Base-by-base conservation (phyloP, 2,113 vertebrate genomes). In the Cromileptes altivelis region DNA sequence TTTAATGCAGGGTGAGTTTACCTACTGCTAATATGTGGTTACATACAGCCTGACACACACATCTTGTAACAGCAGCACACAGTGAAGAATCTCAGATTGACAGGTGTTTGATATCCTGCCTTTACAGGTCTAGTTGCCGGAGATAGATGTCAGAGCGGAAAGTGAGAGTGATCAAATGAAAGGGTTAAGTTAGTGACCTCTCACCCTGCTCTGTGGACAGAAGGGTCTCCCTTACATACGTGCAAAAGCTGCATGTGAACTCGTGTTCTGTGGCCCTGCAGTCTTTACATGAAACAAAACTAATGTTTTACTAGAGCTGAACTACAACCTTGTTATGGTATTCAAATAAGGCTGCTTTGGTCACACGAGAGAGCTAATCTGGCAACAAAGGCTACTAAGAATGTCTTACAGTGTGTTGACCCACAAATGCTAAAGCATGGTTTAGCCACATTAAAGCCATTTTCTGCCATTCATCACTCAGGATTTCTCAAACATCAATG, bases 361-460 rank as follows among this genome's bases (percentile, higher is more conserved):
- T 93, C 88, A 91, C 89, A 80, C 52, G 57, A 62, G 58, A 71
- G 61, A 61, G 65, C 58, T 91, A 78, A 91, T 91, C 90, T 83
- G 68, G 33, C 23, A 77, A 71, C 53, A 86, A 87, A 81, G 68
- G 64, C 55, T 55, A 70, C 37, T 73, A 69, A 75, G 53, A 56
- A 68, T 42, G 45, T 33, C 0, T 61, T 68, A 53, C n/a, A 70
- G 42, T 68, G 49, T 55, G 50, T 47, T 68, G 47, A 37, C 13
- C 63, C 8, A 60, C 57, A 78, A 23, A 65, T 55, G 13, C 57
- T 18, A 49, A 56, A 70, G 49, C 64, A 56, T 10, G 9, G 13
- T 65, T 67, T 19, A 23, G 11, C 49, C 45, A 64, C 65, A 37
- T 11, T 55, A 50, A 80, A 84, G 80, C 45, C 17, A 70, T 53